Conservation (phyloP, 2,113 vertebrate species). For the Emydura subglobosa region DNA sequence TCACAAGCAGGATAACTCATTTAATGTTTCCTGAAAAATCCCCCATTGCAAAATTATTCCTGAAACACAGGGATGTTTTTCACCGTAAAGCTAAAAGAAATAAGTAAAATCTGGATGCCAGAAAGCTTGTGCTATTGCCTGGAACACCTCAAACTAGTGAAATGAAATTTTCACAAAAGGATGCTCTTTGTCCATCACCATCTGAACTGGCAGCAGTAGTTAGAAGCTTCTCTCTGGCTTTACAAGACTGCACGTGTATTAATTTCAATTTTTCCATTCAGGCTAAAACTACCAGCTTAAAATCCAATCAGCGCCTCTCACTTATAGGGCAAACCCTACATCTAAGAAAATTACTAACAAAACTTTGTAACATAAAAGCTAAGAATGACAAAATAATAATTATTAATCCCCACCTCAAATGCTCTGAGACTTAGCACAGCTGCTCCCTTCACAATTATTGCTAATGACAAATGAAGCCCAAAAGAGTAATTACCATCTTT, state of each 20-base stretch:
- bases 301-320: background rate
- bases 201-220: background rate
- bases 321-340: background rate
- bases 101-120: background rate
- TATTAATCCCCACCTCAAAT: background rate
- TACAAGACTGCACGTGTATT: background rate
- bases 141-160: background rate
- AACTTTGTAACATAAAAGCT: conserved; percentile 5
- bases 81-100: background rate
- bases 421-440: background rate
- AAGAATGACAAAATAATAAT: background rate
- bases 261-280: background rate
- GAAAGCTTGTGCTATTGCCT: background rate
- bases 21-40: conserved; percentile 2
- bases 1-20: background rate
- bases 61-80: background rate
- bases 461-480: background rate
- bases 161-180: background rate
- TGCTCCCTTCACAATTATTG: background rate
- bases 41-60: background rate
- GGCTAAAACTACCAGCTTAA: background rate
- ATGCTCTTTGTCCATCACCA: background rate
- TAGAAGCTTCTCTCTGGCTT: conserved; percentile 4
- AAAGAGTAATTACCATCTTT: background rate
- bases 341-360: conserved; percentile 29